A percentile compares a stretch with the other conserved stretches of the same genome.
Conservation (phyloP, 92 coral and sea anemone genomes). For the Bergia puertoricense region DNA sequence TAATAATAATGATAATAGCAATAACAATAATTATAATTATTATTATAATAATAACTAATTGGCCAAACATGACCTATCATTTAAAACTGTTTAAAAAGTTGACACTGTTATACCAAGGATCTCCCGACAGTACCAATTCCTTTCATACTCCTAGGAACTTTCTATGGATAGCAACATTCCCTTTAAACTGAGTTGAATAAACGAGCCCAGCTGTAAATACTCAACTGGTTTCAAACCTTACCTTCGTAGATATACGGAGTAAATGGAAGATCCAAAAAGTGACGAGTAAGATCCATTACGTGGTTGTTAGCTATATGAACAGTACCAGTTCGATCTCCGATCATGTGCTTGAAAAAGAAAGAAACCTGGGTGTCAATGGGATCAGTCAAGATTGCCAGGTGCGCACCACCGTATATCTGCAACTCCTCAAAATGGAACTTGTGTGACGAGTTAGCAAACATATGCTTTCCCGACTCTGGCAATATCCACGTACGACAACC, state of each 20-base stretch:
- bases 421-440: slow-evolving; percentile 73
- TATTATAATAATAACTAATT: too few species aligned
- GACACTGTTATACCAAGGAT: too few species aligned
- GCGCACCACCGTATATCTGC: slow-evolving; percentile 77
- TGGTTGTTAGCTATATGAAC: slow-evolving; percentile 62
- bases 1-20: too few species aligned
- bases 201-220: too few species aligned
- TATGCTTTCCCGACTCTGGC: slow-evolving; percentile 67
- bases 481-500: slow-evolving; percentile 73
- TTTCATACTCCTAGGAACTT: too few species aligned
- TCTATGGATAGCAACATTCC: too few species aligned
- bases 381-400: slow-evolving; percentile 59
- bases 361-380: slow-evolving; percentile 58
- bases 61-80: too few species aligned
- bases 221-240: neutral
- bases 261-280: slow-evolving; percentile 70
- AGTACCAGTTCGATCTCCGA: slow-evolving; percentile 81
- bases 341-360: slow-evolving; percentile 60
- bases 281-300: slow-evolving; percentile 62
- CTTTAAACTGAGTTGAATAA: too few species aligned
- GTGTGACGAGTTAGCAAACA: slow-evolving; percentile 63
- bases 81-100: too few species aligned
- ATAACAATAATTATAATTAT: too few species aligned
- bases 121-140: too few species aligned
- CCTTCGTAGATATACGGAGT: slow-evolving; percentile 63